These are phyloP conservation scores for Saxidomus purpurata DNA, from an alignment of 1,140 invertebrate genomes.

Conservation along the genomic window DNA sequence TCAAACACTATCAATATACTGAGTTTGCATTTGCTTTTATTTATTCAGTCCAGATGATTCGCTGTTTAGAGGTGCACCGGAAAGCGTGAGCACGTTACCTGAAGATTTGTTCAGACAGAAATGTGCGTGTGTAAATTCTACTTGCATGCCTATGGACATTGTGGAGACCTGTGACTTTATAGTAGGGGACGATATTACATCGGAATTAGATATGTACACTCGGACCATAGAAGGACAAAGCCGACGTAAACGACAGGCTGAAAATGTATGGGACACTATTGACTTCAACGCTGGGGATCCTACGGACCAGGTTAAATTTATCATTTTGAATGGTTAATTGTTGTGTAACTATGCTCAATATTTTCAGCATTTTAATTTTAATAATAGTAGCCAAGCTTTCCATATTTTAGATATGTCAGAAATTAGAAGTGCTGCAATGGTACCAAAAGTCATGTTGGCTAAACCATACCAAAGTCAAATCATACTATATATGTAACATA, in stretches of 20 bases:
- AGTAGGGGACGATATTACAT: not conserved
- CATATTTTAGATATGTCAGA: too few relatives aligned
- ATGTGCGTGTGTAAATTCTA: slow-evolving; percentile 2
- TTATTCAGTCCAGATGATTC: not conserved
- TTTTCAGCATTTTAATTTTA: too few relatives aligned
- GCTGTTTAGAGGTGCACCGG: not conserved
- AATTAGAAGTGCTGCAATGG: too few relatives aligned
- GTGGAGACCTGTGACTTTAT: slow-evolving; percentile 23
- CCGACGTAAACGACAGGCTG: not conserved
- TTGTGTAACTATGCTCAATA: too few relatives aligned
- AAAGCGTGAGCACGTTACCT: not conserved
- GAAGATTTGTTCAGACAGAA: not conserved
- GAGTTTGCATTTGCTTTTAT: too few relatives aligned
- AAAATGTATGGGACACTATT: not conserved
- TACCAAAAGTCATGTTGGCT: too few relatives aligned
- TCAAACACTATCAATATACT: too few relatives aligned
- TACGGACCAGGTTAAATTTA: not conserved
- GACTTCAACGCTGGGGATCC: not conserved
- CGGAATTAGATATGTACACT: not conserved
- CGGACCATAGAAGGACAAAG: not conserved
- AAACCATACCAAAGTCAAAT: too few relatives aligned
- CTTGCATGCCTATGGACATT: not conserved
- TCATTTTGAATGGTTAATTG: too few relatives aligned
- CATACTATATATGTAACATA: too few relatives aligned
- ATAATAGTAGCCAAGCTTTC: too few relatives aligned